Evolutionary conservation across 2,888 invertebrate species (phyloP).

Genomic region (Cryptus viduatorius): DNA sequence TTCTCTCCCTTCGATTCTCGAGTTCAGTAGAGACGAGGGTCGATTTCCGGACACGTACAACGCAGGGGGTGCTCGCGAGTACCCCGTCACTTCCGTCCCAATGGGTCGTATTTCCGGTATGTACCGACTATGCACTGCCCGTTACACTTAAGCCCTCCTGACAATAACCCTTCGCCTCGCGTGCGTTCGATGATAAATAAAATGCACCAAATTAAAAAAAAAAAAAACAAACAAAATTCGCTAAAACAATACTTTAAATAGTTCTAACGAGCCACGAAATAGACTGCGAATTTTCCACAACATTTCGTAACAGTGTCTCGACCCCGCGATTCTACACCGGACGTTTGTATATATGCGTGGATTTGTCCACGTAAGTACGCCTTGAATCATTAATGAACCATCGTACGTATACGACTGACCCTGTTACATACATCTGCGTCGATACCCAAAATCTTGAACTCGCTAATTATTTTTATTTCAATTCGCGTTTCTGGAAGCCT

Average conservation of each 20-base stretch:
- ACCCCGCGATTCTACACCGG: constrained; percentile 52
- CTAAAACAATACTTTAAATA: neutral
- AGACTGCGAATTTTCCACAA: constrained; percentile 18
- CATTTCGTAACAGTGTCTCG: constrained; percentile 46
- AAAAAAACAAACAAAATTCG: too few relatives aligned
- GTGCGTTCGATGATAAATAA: constrained; percentile 13
- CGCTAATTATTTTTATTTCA: constrained; percentile 12
- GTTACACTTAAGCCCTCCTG: constrained; percentile 58
- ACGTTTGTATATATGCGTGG: constrained; percentile 38
- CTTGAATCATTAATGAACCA: constrained; percentile 57
- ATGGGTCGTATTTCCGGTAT: constrained; percentile 71
- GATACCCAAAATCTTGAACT: neutral
- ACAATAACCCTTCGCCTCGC: constrained; percentile 20
- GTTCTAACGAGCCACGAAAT: neutral
- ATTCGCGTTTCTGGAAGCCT: neutral
- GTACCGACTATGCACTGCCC: constrained; percentile 56
- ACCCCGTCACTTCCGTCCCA: constrained; percentile 81
- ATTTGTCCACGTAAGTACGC: constrained; percentile 20
- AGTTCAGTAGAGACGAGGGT: constrained; percentile 69
- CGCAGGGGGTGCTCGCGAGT: constrained; percentile 74
- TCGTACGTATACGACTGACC: constrained; percentile 32
- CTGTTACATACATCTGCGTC: constrained; percentile 20
- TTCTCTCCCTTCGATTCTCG: constrained; percentile 55
- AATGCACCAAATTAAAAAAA: neutral
- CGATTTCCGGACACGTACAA: constrained; percentile 77